These are phyloP conservation scores for Drosophila peninsularis DNA, from an alignment of 2,888 invertebrate species.

Conservation along the genomic window DNA sequence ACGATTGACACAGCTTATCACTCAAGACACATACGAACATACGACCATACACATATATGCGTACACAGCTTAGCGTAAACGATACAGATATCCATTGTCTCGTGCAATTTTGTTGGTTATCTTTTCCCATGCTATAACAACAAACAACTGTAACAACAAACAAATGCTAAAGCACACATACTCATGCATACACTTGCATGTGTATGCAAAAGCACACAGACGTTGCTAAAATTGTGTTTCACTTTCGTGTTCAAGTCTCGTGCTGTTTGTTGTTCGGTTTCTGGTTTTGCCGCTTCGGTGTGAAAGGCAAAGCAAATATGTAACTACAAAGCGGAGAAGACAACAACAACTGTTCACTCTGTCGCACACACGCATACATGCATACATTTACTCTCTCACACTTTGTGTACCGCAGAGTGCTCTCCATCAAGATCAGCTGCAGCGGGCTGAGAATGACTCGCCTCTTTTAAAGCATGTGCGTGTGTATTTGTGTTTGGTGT, in stretches of 20 bases:
- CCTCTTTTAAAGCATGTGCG: slow-evolving; percentile 27
- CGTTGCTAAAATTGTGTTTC: slow-evolving; percentile 63
- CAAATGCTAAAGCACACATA: slow-evolving; percentile 43
- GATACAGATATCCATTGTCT: slow-evolving; percentile 40
- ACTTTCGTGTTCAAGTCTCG: slow-evolving; percentile 75
- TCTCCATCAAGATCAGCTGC: slow-evolving; percentile 75
- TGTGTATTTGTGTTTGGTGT: slow-evolving; percentile 16
- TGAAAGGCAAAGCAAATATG: slow-evolving; percentile 59
- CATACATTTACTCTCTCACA: slow-evolving; percentile 35
- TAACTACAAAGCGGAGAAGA: slow-evolving; percentile 48
- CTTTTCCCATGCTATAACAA: slow-evolving; percentile 67
- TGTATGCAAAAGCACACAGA: slow-evolving; percentile 31
- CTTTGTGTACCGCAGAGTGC: slow-evolving; percentile 42
- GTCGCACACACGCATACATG: not conserved
- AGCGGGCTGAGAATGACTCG: slow-evolving; percentile 58
- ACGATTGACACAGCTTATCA: slow-evolving; percentile 31
- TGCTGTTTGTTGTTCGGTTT: slow-evolving; percentile 63
- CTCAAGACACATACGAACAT: slow-evolving; percentile 9
- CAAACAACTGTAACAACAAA: slow-evolving; percentile 47
- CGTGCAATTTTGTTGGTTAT: slow-evolving; percentile 67
- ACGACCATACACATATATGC: not conserved
- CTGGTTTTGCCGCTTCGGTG: slow-evolving; percentile 55
- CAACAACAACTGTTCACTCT: slow-evolving; percentile 22
- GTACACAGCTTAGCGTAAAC: slow-evolving; percentile 21
- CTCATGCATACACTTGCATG: slow-evolving; percentile 21